Base-by-base conservation (phyloP, 2,113 vertebrate genomes). In the Onychostruthus taczanowskii region DNA sequence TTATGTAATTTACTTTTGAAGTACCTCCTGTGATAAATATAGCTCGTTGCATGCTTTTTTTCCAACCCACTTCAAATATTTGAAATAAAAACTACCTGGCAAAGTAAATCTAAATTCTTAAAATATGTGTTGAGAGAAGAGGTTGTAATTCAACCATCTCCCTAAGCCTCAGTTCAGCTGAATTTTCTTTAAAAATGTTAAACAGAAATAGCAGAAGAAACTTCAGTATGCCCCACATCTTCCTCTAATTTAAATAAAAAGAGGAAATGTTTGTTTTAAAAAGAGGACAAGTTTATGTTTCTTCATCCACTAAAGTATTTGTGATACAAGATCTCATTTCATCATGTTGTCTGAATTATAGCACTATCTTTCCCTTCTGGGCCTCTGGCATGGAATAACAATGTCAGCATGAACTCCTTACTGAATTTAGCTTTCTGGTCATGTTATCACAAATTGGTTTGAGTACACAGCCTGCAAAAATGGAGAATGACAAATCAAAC, bases 391-490 rank as follows among this genome's bases (percentile, higher is more conserved):
- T 24, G 50, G 83, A 95, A 81, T 88, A 97, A 92, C 75, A 92
- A 85, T 86, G 93, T 93, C 91, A 97, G 84, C 73, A 94, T 78
- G 85, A 96, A 90, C 68, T 78, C 92, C 91, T 96, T 61, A 93
- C 43, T 67, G 84, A 97, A 97, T 96, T 96, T 95, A 94, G 77
- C 82, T 97, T 97, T 96, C 92, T 94, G 62, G 64, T 89, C 9
- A 5, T 90, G 84, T 94, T 97, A 97, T 95, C 83, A 89, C 74
- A 97, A 97, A 94, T 95, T 95, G 95, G 73, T 97, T 97, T 95
- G 84, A 97, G 72, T 94, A 80, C 69, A 93, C 58, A 94, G 83
- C n/a, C 66, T 95, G 69, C 56, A 95, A 84, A 94, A 88, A 79
- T 68, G 81, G 73, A 37, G 90, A 95, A 94, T 95, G 94, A 93